Evolutionary conservation across 2,113 vertebrate species (phyloP).

Genomic region (Abramis brama): DNA sequence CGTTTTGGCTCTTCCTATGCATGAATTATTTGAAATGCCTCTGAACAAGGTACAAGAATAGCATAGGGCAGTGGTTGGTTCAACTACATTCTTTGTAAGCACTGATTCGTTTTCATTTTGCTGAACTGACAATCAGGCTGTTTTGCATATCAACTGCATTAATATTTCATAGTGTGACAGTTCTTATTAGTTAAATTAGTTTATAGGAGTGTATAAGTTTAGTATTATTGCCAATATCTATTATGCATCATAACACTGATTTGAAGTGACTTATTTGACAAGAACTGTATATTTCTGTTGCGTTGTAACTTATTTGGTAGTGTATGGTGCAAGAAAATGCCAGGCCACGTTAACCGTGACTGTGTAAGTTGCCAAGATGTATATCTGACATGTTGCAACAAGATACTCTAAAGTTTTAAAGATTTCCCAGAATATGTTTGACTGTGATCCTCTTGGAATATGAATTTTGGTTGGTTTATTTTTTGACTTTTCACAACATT

Average conservation of each 20-base stretch:
- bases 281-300: not conserved
- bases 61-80: constrained; percentile 11
- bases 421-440: not conserved
- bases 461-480: not conserved
- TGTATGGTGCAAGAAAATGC: not conserved
- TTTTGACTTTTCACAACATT: not conserved
- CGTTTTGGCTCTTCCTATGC: not conserved
- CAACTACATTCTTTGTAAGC: constrained; percentile 40
- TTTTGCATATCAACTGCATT: not conserved
- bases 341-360: not conserved
- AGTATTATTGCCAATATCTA: not conserved
- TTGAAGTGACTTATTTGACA: not conserved
- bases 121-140: not conserved
- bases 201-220: not conserved
- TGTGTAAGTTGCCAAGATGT: not conserved
- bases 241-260: not conserved
- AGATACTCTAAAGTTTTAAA: not conserved
- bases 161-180: not conserved
- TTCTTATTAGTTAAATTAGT: not conserved
- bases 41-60: not conserved
- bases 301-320: not conserved
- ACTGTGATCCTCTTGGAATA: not conserved
- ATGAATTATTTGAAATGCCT: not conserved
- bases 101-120: not conserved
- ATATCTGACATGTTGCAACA: constrained; percentile 7